phyloP scores from a whole-genome alignment of 2,113 vertebrate genomes.

The Oreotrochilus melanogaster region DNA sequence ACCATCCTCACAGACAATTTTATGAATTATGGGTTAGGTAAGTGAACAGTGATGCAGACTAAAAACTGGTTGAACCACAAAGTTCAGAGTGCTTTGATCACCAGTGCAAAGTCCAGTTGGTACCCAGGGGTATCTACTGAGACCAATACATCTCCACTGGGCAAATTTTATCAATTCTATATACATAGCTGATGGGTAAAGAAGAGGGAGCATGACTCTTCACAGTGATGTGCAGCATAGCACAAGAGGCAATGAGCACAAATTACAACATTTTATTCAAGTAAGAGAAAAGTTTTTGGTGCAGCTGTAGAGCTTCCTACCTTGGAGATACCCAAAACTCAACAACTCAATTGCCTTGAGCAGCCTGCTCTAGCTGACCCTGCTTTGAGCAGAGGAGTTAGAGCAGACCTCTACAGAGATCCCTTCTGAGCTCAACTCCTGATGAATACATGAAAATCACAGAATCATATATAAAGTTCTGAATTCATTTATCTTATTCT shows the following conservation, averaged over 20 bases:
- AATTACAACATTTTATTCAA: not conserved
- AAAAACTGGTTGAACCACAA: not conserved
- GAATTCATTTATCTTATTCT: not conserved
- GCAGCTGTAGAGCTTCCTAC: too few species aligned
- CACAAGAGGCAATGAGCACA: not conserved
- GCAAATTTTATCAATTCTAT: not conserved
- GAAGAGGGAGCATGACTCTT: accelerated
- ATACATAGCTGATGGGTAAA: not conserved
- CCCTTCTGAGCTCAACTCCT: not conserved
- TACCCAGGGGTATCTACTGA: not conserved
- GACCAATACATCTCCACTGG: not conserved
- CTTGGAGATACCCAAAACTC: not conserved
- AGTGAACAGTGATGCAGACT: not conserved
- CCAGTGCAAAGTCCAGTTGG: not conserved
- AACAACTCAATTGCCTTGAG: not conserved
- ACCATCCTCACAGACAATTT: not conserved
- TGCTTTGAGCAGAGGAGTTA: not conserved
- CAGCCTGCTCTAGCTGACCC: not conserved
- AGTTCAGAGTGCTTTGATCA: not conserved
- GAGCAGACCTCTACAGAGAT: not conserved
- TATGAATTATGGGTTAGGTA: not conserved
- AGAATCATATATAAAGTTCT: not conserved
- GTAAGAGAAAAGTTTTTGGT: not conserved
- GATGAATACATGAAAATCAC: not conserved
- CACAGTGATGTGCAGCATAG: not conserved